Conservation (phyloP, 2,888 invertebrate species). For the Drosophila maculinotata region DNA sequence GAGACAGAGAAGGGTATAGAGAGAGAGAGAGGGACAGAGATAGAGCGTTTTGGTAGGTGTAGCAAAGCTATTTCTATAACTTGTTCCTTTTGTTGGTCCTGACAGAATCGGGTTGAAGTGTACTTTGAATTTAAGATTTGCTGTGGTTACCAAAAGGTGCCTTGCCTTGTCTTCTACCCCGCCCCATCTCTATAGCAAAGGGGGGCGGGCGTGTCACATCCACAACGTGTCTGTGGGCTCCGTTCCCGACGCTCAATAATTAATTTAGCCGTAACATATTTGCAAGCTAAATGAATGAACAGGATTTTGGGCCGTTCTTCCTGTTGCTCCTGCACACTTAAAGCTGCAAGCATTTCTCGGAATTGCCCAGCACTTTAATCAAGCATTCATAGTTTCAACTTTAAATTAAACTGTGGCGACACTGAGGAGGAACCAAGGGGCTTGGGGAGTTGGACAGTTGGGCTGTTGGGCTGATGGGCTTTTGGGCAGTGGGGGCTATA, state of each 20-base stretch:
- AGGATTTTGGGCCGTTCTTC: slow-evolving; percentile 21
- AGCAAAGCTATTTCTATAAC: slow-evolving; percentile 72
- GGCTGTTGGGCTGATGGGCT: too few species aligned
- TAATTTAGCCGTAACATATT: slow-evolving; percentile 75
- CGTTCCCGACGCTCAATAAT: slow-evolving; percentile 64
- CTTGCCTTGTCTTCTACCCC: slow-evolving; percentile 23
- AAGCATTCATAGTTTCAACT: slow-evolving; percentile 76
- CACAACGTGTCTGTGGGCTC: slow-evolving; percentile 41
- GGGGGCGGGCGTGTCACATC: slow-evolving; percentile 31
- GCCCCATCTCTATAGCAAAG: neutral
- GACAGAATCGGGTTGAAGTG: slow-evolving; percentile 73
- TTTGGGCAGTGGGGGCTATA: slow-evolving; percentile 8
- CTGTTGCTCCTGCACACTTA: slow-evolving; percentile 4
- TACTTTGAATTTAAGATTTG: slow-evolving; percentile 81
- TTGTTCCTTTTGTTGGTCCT: slow-evolving; percentile 66
- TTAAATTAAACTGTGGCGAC: slow-evolving; percentile 63
- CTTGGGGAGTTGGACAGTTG: neutral
- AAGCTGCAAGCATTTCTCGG: slow-evolving; percentile 16
- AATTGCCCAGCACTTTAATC: slow-evolving; percentile 63
- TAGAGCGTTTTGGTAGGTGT: slow-evolving; percentile 16
- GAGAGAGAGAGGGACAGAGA: neutral
- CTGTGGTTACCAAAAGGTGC: slow-evolving; percentile 74
- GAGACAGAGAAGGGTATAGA: neutral
- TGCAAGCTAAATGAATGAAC: slow-evolving; percentile 52
- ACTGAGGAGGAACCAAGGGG: neutral